Base-by-base conservation (phyloP, 2,797 vertebrate genomes). In the Xenopus petersii region DNA sequence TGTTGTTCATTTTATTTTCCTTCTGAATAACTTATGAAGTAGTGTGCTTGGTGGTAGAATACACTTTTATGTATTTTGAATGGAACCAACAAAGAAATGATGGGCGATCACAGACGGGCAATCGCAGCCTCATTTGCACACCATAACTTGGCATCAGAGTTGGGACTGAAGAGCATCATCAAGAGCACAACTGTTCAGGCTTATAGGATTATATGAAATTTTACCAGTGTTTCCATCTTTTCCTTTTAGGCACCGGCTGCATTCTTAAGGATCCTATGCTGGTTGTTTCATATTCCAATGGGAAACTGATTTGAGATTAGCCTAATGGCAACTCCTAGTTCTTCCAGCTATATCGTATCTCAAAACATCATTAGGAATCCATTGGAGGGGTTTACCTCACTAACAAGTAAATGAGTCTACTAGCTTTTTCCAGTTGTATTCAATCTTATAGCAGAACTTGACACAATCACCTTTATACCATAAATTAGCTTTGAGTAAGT, bases 381-480 rank as follows among this genome's bases (percentile, higher is more conserved):
- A 42, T 42, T 42, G 6, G 36, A 42, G 36, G 8, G 36, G 5
- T 9, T 42, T 42, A 9, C 36, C 36, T 42, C 1, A 42, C 8
- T 9, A 42, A 42, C 8, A 9, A 9, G 4, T 5, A 4, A 42
- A 42, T 42, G 36, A 9, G 36, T 42, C 36, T 42, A 9, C 36
- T 42, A 42, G 33, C 6, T 6, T 36, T 42, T 42, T 5, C 36
- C 36, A 42, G 36, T 42, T 6, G 3, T 42, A 42, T 42, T 5
- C 0, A 4, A 42, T 42, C 36, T 51, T 51, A 51, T 3, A 63
- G 33, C 63, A 30, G 47, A 63, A 21, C 66, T 12, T 17, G 64
- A 64, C n/a, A 60, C 33, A 10, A 36, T 78, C 71, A 69, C 75
- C 75, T 59, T 69, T 56, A 47, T 63, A 15, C 7, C 36, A 42